phyloP scores from a whole-genome alignment of 2,113 vertebrate genomes.

The Crypturellus undulatus region DNA sequence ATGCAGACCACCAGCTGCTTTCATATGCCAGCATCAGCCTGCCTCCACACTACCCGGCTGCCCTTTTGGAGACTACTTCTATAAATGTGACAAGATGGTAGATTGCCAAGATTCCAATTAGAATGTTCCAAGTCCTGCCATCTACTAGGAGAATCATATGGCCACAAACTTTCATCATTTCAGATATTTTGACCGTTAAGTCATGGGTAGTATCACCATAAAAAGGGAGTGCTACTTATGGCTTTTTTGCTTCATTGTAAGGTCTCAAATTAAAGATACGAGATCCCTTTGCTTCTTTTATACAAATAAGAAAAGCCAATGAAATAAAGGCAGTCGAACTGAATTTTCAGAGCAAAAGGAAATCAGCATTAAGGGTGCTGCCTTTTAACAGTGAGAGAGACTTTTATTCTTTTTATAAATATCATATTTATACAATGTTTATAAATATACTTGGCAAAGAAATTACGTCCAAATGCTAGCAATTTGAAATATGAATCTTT shows the following conservation, averaged over 20 bases:
- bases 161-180: neutral
- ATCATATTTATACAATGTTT: constrained; percentile 11
- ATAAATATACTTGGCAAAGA: constrained; percentile 59
- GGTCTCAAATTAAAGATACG: constrained; percentile 4
- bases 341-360: constrained; percentile 1
- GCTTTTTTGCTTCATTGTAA: neutral
- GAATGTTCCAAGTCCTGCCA: neutral
- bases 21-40: neutral
- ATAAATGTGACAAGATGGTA: neutral
- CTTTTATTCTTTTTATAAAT: constrained; percentile 50
- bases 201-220: neutral
- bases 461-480: constrained; percentile 44
- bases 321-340: constrained; percentile 2
- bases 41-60: neutral
- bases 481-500: constrained; percentile 27
- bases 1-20: neutral
- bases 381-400: constrained; percentile 31
- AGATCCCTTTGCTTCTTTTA: neutral
- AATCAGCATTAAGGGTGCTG: neutral
- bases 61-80: neutral
- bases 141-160: neutral
- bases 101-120: neutral
- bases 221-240: neutral
- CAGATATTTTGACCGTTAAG: neutral
- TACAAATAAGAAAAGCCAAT: neutral